Evolutionary conservation across 1,140 invertebrate species (phyloP), one percentile per base, ranked within the genome.

Genomic region (Medauroidea extradentata): DNA sequence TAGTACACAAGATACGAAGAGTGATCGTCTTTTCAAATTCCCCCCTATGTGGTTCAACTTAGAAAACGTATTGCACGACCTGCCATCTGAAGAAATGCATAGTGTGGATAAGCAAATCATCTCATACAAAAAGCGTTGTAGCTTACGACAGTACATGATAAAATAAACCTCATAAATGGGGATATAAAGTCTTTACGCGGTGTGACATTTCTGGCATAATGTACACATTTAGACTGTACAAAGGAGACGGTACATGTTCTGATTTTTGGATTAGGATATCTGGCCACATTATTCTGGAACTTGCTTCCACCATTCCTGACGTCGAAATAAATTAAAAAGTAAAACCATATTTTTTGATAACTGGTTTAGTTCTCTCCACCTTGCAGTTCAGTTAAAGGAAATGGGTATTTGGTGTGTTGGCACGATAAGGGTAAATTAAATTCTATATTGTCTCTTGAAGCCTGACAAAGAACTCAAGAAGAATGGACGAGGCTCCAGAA

Each of bases 381-480:
- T 59, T 9, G 38, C 41, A 14, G 7, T 13, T 39, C 0, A 46
- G 0, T 41, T 58, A 14, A 58, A 58, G 23, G 46, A 58, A 23
- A 29, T 14, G 21, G 46, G 34, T 3, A 38, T 52, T 42, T 52
- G 19, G 3, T 34, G 16, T 25, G 9, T 29, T 11, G 51, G 58
- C 9, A 54, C 58, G 19, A 14, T 55, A n/a, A 44, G 52, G 39
- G 34, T n/a, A 14, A 27, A 5, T 1, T 11, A 34, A 48, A 14
- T 55, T 11, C 14, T 2, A 21, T 11, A 18, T 41, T 55, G 58
- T 27, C 24, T 2, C 25, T 38, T 66, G 61, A 59, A 63, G 42
- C 24, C 59, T 7, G 72, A 75, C 48, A 69, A 73, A 64, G 24
- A 65, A 50, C 63, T 74, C 61, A 69, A 70, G 55, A 74, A 73